Conservation (phyloP, 2,797 vertebrate species). For the Pteronotus mesoamericanus region DNA sequence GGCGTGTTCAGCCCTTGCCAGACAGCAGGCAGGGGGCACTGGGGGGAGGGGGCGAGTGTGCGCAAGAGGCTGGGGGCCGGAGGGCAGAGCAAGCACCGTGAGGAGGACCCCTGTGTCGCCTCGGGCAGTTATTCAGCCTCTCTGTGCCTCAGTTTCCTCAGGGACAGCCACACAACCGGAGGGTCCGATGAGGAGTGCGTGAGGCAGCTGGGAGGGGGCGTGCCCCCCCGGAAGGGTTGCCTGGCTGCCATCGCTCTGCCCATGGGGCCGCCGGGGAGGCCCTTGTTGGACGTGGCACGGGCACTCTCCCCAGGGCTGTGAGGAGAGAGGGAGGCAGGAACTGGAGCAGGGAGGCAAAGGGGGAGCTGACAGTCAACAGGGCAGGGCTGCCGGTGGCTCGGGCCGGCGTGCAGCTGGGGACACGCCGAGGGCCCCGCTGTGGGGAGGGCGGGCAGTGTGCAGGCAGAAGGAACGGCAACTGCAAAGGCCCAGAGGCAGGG, state of each 20-base stretch:
- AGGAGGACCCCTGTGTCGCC: too few relatives aligned
- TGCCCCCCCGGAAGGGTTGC: not conserved
- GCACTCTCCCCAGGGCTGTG: not conserved
- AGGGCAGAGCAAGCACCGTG: not conserved
- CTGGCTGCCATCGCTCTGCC: fast-evolving
- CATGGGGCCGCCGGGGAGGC: fast-evolving
- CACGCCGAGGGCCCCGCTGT: fast-evolving
- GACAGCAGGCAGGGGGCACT: not conserved
- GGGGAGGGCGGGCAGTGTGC: not conserved
- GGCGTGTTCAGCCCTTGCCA: fast-evolving
- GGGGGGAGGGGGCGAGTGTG: not conserved
- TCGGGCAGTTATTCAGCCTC: not conserved
- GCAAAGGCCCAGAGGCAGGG: too few relatives aligned
- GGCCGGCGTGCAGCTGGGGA: not conserved
- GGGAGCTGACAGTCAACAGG: fast-evolving
- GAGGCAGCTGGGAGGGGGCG: fast-evolving
- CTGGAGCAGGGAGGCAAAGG: not conserved
- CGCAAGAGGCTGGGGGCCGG: not conserved
- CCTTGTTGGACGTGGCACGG: not conserved
- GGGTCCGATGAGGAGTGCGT: not conserved
- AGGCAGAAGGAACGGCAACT: not conserved
- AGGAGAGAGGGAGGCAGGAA: not conserved
- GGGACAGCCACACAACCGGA: fast-evolving
- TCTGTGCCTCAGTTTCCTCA: not conserved
- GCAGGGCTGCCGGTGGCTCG: fast-evolving